phyloP scores from a whole-genome alignment of 2,113 vertebrate species.

The Tachysurus vachellii region DNA sequence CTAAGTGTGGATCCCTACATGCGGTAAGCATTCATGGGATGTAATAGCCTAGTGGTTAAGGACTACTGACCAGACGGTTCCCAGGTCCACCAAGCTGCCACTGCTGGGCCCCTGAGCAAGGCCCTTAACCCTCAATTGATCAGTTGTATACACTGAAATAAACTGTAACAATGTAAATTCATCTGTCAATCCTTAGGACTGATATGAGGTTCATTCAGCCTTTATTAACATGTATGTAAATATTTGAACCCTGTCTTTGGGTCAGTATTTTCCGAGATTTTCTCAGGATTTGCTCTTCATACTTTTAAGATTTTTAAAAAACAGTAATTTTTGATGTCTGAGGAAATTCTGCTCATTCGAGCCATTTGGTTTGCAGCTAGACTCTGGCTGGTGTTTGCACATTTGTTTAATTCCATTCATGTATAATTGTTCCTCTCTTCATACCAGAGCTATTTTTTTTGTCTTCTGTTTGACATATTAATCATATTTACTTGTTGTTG shows the following conservation, averaged over 20 bases:
- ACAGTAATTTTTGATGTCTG: not conserved
- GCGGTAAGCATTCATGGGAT: constrained; percentile 67
- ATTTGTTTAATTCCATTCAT: not conserved
- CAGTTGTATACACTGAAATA: no score
- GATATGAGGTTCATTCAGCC: not conserved
- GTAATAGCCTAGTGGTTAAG: no score
- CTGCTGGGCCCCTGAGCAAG: no score
- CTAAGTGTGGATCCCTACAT: constrained; percentile 85
- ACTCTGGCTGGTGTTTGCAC: not conserved
- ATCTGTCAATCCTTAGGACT: not conserved
- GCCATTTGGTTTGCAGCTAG: not conserved
- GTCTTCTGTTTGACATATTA: not conserved
- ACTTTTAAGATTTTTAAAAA: not conserved
- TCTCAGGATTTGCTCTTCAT: no score
- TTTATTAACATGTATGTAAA: not conserved
- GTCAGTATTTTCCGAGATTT: no score
- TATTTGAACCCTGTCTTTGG: not conserved
- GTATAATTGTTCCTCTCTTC: not conserved
- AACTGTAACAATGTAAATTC: no score
- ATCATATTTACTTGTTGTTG: not conserved
- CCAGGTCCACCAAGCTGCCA: no score
- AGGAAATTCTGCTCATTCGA: not conserved
- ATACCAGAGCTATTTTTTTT: not conserved
- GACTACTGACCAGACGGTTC: no score
- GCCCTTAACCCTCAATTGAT: no score